A percentile compares a stretch with the other conserved stretches of the same genome.
Evolutionary conservation across 2,113 vertebrate genomes (phyloP).

Genomic region (Thinocorus orbignyianus): DNA sequence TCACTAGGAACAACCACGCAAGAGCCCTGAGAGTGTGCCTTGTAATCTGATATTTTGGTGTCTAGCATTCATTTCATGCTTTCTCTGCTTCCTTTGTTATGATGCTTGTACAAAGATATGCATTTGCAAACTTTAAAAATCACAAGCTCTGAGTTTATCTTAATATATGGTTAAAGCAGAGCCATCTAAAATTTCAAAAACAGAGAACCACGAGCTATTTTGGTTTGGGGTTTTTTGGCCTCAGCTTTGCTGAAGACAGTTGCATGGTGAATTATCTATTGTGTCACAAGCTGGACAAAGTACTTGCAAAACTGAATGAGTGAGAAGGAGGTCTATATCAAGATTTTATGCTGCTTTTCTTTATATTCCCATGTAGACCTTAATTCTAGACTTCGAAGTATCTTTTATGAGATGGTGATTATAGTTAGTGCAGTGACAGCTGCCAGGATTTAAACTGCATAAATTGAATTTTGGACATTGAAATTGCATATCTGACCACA

Average conservation of each 20-base stretch:
- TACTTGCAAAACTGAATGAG: not conserved
- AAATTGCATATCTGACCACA: not conserved
- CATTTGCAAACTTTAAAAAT: not conserved
- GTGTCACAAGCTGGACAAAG: not conserved
- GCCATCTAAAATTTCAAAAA: not conserved
- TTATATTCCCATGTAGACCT: not conserved
- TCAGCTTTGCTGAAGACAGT: not conserved
- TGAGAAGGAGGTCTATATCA: not conserved
- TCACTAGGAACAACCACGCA: accelerated
- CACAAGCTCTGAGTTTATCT: not conserved
- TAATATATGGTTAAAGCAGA: not conserved
- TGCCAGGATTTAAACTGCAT: not conserved
- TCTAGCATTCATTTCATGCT: not conserved
- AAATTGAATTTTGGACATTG: not conserved
- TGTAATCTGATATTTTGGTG: not conserved
- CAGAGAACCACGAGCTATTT: not conserved
- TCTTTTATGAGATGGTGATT: not conserved
- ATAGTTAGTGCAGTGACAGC: not conserved
- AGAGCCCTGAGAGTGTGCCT: not conserved
- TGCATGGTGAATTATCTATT: not conserved
- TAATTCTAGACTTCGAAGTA: not conserved
- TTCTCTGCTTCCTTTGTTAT: not conserved
- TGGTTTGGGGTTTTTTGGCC: not conserved
- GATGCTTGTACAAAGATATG: not conserved
- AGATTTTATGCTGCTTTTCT: not conserved